These are phyloP conservation scores for Ochlodes sylvanus DNA, from an alignment of 2,888 invertebrate genomes.

Conservation along the genomic window DNA sequence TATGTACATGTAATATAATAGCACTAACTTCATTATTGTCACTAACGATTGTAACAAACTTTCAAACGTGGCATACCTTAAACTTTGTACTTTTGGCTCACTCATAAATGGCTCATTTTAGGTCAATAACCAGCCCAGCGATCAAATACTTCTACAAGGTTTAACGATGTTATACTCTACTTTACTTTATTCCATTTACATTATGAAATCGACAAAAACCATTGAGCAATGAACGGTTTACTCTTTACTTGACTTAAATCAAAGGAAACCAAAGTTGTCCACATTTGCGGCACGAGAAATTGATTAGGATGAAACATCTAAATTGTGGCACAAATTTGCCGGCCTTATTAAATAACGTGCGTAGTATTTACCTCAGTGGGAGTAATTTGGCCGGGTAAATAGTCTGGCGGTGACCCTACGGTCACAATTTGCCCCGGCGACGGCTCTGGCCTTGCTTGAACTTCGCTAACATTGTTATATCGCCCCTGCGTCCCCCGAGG, in stretches of 20 bases:
- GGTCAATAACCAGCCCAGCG: no score
- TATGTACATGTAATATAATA: no score
- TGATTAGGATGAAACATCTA: slow-evolving; percentile 34
- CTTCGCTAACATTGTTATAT: slow-evolving; percentile 78
- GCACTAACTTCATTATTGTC: no score
- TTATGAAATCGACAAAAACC: background rate
- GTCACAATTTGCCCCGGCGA: slow-evolving; percentile 73
- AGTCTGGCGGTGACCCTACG: slow-evolving; percentile 73
- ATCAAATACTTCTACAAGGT: no score
- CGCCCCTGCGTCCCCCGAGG: slow-evolving; percentile 74
- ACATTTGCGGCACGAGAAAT: slow-evolving; percentile 29
- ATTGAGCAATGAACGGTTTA: background rate
- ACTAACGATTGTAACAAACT: no score
- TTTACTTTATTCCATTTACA: no score
- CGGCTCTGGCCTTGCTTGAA: slow-evolving; percentile 75
- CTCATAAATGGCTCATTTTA: no score
- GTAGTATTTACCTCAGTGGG: slow-evolving; percentile 65
- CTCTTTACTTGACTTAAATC: slow-evolving; percentile 1
- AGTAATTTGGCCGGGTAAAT: slow-evolving; percentile 73
- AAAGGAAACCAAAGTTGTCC: slow-evolving; percentile 11
- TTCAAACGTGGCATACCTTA: no score
- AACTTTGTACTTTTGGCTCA: no score
- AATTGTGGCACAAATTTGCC: slow-evolving; percentile 50
- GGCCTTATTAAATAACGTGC: slow-evolving; percentile 67
- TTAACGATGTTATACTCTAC: no score